A percentile compares a stretch with the other conserved stretches of the same genome.
These are phyloP conservation scores for Syngnathus typhle DNA, from an alignment of 2,113 vertebrate genomes.

Conservation along the genomic window DNA sequence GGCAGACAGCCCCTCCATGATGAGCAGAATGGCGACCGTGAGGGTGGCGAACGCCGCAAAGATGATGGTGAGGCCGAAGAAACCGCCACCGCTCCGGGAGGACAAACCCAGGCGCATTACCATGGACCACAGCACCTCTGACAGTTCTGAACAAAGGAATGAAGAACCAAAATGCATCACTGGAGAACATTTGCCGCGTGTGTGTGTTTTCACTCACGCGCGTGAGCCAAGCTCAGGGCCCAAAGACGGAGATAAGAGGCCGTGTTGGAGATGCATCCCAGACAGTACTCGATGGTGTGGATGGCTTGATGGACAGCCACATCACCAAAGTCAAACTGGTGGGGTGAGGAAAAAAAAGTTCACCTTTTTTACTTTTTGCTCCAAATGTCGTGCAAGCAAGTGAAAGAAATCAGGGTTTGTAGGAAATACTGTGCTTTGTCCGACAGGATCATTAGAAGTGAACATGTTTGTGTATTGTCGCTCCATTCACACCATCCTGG, in stretches of 20 bases:
- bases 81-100: conserved; percentile 75
- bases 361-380: too few species aligned
- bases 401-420: neutral
- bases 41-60: conserved; percentile 85
- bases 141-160: conserved; percentile 72
- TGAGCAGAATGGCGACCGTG: conserved; percentile 88
- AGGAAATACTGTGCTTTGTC: neutral
- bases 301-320: conserved; percentile 92
- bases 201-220: conserved; percentile 75
- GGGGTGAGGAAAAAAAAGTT: neutral
- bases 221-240: conserved; percentile 95
- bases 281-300: conserved; percentile 97
- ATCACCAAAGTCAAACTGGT: conserved; percentile 91
- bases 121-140: conserved; percentile 93
- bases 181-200: neutral
- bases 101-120: conserved; percentile 85
- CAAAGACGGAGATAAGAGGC: conserved; percentile 94
- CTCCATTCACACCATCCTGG: conserved; percentile 36
- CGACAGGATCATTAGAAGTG: conserved; percentile 26
- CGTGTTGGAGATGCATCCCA: conserved; percentile 97
- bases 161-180: neutral
- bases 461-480: conserved; percentile 43
- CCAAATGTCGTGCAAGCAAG: neutral
- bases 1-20: conserved; percentile 97
- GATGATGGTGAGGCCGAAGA: conserved; percentile 81